phyloP scores from a whole-genome alignment of 2,797 vertebrate species.

The Nyctibius grandis region DNA sequence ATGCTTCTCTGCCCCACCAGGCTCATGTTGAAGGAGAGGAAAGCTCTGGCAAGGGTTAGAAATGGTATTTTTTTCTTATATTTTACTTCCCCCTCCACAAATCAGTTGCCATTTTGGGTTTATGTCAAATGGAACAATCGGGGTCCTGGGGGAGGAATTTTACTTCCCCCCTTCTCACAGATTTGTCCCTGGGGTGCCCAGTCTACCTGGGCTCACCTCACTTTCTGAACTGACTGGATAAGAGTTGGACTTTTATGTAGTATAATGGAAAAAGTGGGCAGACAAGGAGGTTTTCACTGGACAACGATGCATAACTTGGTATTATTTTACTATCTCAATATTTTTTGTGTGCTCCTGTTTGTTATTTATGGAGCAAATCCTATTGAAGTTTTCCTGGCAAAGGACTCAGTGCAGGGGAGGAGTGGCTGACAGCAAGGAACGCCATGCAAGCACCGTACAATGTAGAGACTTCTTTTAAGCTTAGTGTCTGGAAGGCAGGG shows the following conservation, averaged over 20 bases:
- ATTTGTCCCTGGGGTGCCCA: neutral
- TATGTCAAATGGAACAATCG: neutral
- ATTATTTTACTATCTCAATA: neutral
- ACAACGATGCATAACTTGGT: neutral
- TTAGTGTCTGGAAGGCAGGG: neutral
- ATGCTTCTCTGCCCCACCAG: neutral
- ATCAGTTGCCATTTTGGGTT: neutral
- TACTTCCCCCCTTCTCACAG: neutral
- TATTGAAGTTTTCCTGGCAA: neutral
- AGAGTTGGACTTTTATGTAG: neutral
- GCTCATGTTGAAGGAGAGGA: neutral
- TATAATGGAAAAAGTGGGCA: neutral
- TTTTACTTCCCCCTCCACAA: neutral
- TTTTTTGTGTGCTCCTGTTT: neutral
- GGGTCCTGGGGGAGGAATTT: neutral
- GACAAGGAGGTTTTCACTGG: neutral
- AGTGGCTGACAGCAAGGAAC: neutral
- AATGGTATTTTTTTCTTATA: neutral
- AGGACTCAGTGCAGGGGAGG: neutral
- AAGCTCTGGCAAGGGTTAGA: neutral
- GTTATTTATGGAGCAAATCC: neutral
- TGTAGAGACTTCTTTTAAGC: neutral
- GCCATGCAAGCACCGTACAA: neutral
- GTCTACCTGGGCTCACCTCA: neutral
- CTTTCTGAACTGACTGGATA: neutral